Evolutionary conservation across 1,140 invertebrate species (phyloP), one percentile per base, ranked within the genome.

Genomic region (Chironomus striatipennis): DNA sequence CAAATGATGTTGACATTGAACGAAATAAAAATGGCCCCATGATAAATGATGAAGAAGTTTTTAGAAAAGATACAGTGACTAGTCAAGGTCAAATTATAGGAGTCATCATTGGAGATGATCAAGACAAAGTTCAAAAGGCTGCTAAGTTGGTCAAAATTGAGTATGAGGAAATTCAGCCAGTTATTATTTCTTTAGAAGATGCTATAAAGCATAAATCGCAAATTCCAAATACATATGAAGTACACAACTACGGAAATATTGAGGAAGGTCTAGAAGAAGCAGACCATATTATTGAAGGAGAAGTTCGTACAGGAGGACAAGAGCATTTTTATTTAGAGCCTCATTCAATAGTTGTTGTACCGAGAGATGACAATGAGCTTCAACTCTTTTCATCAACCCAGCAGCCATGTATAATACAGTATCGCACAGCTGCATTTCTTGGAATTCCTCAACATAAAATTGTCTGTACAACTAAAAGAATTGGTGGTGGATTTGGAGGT

Each of bases 271-370:
- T 97, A 75, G 77, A 82, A 42, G 81, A 87, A 74, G 86, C 90
- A 9, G 87, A 90, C 34, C 83, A 90, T 79, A 80, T 89, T 15
- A 76, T 91, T 42, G 88, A 91, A 83, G 92, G 94, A 10, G 88
- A 91, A 80, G 85, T 93, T 67, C 87, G 90, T 77, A 90, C 91
- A 77, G 94, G 94, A 65, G 95, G 94, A 0, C 97, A 98, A 82
- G 96, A 98, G 82, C 97, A 99, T 82, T 98, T 98, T 84, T 98
- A 99, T 83, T 83, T 99, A 76, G 95, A 97, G 84, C 96, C 96
- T 0, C 88, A 96, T 34, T 87, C 86, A 21, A 87, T 86, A 12
- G 80, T 87, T 43, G 95, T 88, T 1, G 83, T 94, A 34, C 94
- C 94, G 0, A 90, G 88, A 74, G 88, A 89, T 78, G 91, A 90